These are phyloP conservation scores for Pteronura brasiliensis DNA, from an alignment of 2,113 vertebrate genomes.

Conservation along the genomic window DNA sequence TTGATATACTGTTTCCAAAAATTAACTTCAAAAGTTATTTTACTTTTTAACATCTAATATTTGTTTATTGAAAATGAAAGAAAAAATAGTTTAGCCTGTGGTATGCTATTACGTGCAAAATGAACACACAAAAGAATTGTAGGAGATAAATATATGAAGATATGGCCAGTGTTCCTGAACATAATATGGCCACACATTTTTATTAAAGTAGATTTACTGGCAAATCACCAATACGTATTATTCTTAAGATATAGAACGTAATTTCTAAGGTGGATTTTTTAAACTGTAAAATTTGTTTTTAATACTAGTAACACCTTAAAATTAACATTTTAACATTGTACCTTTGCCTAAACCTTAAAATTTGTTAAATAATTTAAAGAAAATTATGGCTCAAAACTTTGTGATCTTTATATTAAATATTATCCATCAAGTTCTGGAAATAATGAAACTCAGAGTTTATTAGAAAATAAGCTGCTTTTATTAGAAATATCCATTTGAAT, in stretches of 20 bases:
- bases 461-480: constrained; percentile 18
- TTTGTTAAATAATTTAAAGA: constrained; percentile 49
- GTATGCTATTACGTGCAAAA: not conserved
- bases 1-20: not conserved
- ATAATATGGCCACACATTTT: not conserved
- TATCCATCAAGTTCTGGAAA: not conserved
- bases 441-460: not conserved
- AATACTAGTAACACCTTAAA: constrained; percentile 4
- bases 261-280: constrained; percentile 31
- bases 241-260: not conserved
- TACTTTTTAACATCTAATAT: not conserved
- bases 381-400: constrained; percentile 24
- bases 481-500: not conserved
- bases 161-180: not conserved
- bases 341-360: constrained; percentile 21
- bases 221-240: not conserved
- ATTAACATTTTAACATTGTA: constrained; percentile 13
- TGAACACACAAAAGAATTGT: not conserved
- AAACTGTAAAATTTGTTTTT: constrained; percentile 14
- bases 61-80: not conserved
- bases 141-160: not conserved
- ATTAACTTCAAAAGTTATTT: not conserved
- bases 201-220: not conserved
- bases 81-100: not conserved
- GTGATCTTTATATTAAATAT: not conserved